Base-by-base conservation (phyloP, 2,888 invertebrate genomes). In the Zygaena filipendulae region DNA sequence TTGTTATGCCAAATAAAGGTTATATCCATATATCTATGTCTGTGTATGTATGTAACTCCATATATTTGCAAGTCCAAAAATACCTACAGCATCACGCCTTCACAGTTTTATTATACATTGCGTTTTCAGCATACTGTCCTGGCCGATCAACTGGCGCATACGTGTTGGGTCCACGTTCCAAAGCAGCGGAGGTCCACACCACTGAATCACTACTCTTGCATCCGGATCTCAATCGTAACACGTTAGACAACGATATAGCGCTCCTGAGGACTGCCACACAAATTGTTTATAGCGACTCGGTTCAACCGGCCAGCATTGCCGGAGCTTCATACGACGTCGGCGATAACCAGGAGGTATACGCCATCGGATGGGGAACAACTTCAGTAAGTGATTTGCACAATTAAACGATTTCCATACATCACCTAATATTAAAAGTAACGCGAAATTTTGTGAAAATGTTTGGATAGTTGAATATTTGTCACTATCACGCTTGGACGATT, bases 211-310 rank as follows among this genome's bases (percentile, higher is more conserved):
- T 19, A 0, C 3, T 35, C 6, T 33, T 44, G 10, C 70, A 81
- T 36, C 48, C 59, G 0, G 36, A 42, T 21, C 79, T 59, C 45
- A 52, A 63, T 36, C 7, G 29, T 2, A 2, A 19, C 0, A 47
- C 36, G 2, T 32, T 48, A 1, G 47, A 53, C 21, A 52, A 53
- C 29, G 71, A 75, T 24, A 39, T 72, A 10, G 59, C 59, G n/a
- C 41, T 74, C 2, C 13, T 68, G 19, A 52, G 48, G 2, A 40
- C 52, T 2, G 24, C 39, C 2, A 35, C 42, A 2, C 30, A 23
- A 5, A 33, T 38, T 7, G 30, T 27, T 11, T 40, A 39, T 14
- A 45, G 33, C 18, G 36, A 33, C 13, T 29, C 29, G 4, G 43
- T 50, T 1, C 38, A 34, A n/a, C 30, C 43, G 0, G 49, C 38